A percentile compares a stretch with the other conserved stretches of the same genome.
phyloP scores from a whole-genome alignment of 92 coral and sea anemone genomes.

The Metridium senile region DNA sequence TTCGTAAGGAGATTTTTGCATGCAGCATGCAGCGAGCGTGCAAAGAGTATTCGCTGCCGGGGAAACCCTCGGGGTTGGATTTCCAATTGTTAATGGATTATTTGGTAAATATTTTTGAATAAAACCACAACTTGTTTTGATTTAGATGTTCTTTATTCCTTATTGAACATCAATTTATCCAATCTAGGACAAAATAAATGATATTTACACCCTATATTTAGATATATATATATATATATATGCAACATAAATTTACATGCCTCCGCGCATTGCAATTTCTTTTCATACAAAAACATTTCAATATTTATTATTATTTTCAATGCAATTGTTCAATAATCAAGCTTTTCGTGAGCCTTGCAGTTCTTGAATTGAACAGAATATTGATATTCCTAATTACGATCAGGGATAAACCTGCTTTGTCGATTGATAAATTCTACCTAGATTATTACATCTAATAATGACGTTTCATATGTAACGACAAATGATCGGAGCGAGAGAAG shows the following conservation, averaged over 20 bases:
- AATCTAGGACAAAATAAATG: slow-evolving; percentile 23
- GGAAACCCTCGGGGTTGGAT: too few relatives aligned
- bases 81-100: too few relatives aligned
- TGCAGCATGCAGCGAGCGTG: too few relatives aligned
- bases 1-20: too few relatives aligned
- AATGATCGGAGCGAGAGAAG: slow-evolving; percentile 96
- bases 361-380: not conserved
- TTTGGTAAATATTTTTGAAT: too few relatives aligned
- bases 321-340: slow-evolving; percentile 6
- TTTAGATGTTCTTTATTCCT: slow-evolving; percentile 8
- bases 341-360: not conserved
- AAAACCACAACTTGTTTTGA: not conserved
- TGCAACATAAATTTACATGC: slow-evolving; percentile 33
- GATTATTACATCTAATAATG: slow-evolving; percentile 65
- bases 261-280: slow-evolving; percentile 10
- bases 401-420: not conserved
- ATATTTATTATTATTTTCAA: slow-evolving; percentile 12
- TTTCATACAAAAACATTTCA: slow-evolving; percentile 14
- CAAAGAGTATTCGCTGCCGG: too few relatives aligned
- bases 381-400: not conserved
- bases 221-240: not conserved
- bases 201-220: slow-evolving; percentile 35
- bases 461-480: slow-evolving; percentile 96
- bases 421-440: not conserved
- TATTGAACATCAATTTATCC: slow-evolving; percentile 33